phyloP scores from a whole-genome alignment of 2,888 invertebrate species.

The Orchesella flavescens region DNA sequence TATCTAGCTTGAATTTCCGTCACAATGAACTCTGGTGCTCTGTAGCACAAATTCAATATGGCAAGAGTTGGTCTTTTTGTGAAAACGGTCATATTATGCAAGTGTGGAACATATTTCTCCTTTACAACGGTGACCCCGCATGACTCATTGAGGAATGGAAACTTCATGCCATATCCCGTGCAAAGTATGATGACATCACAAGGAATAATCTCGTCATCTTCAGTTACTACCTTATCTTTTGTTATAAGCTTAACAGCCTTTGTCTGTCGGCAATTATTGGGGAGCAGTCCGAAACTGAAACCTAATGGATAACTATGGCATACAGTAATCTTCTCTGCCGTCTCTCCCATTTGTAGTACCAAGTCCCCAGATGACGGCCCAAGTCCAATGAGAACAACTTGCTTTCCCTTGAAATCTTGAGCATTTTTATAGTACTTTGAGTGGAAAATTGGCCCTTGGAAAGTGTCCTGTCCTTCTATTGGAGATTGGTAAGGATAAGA shows the following conservation, averaged over 20 bases:
- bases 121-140: slow-evolving; percentile 6
- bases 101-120: too few relatives aligned
- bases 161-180: slow-evolving; percentile 40
- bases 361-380: slow-evolving; percentile 35
- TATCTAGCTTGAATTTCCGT: slow-evolving; percentile 32
- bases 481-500: slow-evolving; percentile 6
- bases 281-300: slow-evolving; percentile 13
- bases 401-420: too few relatives aligned
- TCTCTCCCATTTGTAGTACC: neutral
- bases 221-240: slow-evolving; percentile 16
- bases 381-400: slow-evolving; percentile 33
- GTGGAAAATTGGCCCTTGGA: slow-evolving; percentile 26
- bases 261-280: slow-evolving; percentile 14
- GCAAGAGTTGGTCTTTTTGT: slow-evolving; percentile 42
- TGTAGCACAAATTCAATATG: slow-evolving; percentile 27
- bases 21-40: slow-evolving; percentile 13
- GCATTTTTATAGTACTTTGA: slow-evolving; percentile 35
- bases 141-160: slow-evolving; percentile 17
- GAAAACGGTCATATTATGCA: slow-evolving; percentile 29
- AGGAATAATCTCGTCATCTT: slow-evolving; percentile 35
- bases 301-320: slow-evolving; percentile 45
- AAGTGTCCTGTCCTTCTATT: slow-evolving; percentile 23
- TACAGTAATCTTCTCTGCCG: slow-evolving; percentile 23
- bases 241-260: slow-evolving; percentile 24
- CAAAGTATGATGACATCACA: slow-evolving; percentile 39